These are phyloP conservation scores for Corythornis cristatus DNA, from an alignment of 2,113 vertebrate genomes.

Conservation along the genomic window DNA sequence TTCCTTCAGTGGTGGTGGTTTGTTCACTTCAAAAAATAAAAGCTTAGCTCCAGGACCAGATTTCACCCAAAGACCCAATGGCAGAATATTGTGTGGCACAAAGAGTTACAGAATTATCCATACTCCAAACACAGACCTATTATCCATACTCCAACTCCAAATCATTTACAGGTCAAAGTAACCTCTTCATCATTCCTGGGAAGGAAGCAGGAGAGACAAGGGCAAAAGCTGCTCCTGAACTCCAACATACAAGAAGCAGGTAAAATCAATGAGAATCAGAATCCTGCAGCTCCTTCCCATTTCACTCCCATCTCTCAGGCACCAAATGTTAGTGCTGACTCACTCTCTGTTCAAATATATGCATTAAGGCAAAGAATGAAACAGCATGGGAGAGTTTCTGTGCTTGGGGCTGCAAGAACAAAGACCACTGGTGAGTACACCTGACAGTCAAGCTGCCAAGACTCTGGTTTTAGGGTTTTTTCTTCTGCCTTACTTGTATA, in stretches of 20 bases:
- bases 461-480: background rate
- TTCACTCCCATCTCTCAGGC: background rate
- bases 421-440: background rate
- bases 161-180: background rate
- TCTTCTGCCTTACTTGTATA: background rate
- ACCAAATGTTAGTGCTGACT: background rate
- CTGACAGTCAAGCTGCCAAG: background rate
- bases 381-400: background rate
- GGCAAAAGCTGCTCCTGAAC: background rate
- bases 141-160: background rate
- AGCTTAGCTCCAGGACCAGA: background rate
- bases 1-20: background rate
- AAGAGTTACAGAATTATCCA: background rate
- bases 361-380: background rate
- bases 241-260: background rate
- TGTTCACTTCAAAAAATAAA: background rate
- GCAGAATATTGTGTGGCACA: background rate
- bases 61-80: background rate
- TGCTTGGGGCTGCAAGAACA: background rate
- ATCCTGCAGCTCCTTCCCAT: background rate
- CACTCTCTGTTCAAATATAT: background rate
- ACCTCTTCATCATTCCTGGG: background rate
- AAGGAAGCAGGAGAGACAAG: background rate
- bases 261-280: constrained; percentile 1
- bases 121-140: background rate